A percentile compares a stretch with the other conserved stretches of the same genome.
Conservation (phyloP, 2,888 invertebrate genomes). For the Eucriotettix oculatus region DNA sequence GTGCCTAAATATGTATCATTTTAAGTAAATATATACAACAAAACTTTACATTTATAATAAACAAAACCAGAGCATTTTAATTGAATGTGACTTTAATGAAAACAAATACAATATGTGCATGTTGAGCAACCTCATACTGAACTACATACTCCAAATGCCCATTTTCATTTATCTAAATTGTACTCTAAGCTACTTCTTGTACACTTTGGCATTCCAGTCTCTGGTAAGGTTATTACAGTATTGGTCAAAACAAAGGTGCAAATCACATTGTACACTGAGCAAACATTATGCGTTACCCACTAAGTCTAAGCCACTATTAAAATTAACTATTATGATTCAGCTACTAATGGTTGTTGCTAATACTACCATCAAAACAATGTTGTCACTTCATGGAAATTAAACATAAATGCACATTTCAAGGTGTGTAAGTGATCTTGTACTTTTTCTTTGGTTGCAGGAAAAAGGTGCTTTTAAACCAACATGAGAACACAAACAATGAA, state of each 20-base stretch:
- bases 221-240: not conserved
- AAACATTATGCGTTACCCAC: not conserved
- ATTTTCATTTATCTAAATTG: no score
- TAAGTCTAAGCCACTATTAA: not conserved
- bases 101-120: no score
- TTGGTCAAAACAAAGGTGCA: not conserved
- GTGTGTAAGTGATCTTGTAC: not conserved
- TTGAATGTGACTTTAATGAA: no score
- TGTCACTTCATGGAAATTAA: not conserved
- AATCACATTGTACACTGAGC: not conserved
- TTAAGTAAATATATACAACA: no score
- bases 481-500: constrained; percentile 9
- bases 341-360: no score
- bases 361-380: not conserved
- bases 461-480: constrained; percentile 3
- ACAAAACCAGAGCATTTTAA: no score
- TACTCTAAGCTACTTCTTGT: no score
- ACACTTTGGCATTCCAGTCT: not conserved
- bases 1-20: no score
- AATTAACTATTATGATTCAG: not conserved
- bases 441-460: constrained; percentile 2
- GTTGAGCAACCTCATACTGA: no score
- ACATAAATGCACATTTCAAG: not conserved
- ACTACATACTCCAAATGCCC: no score
- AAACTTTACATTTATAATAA: no score